A percentile compares a stretch with the other conserved stretches of the same genome.
These are phyloP conservation scores for Manis crassicaudata DNA, from an alignment of 2,797 vertebrate genomes.

Conservation along the genomic window DNA sequence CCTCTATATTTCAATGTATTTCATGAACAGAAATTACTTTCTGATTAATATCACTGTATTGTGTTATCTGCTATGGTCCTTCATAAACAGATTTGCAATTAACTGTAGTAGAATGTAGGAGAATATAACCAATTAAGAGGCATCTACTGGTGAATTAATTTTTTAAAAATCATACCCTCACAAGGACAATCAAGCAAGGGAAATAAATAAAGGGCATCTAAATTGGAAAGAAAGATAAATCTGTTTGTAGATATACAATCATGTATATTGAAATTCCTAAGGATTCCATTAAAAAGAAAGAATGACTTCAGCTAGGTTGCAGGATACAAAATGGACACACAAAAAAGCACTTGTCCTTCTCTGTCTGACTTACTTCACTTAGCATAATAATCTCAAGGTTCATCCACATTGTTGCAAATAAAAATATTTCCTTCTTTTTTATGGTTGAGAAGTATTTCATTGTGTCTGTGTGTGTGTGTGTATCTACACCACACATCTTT, in stretches of 20 bases:
- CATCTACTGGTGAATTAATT: conserved; percentile 24
- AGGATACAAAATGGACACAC: background rate
- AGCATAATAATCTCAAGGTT: background rate
- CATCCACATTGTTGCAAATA: background rate
- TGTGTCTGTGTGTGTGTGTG: background rate
- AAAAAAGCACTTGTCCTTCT: background rate
- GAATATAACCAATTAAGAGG: conserved; percentile 7
- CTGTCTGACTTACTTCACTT: background rate
- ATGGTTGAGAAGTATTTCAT: background rate
- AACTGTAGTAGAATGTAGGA: background rate
- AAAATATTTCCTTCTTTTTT: background rate
- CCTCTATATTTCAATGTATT: background rate
- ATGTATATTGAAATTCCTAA: background rate
- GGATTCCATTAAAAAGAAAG: background rate
- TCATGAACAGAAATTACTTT: background rate
- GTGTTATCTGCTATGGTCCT: background rate
- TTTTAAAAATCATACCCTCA: background rate
- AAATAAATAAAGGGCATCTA: conserved; percentile 11
- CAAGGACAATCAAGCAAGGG: background rate
- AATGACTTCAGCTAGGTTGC: background rate
- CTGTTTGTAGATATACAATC: background rate
- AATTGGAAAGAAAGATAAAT: conserved; percentile 1
- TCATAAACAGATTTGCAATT: conserved; percentile 32
- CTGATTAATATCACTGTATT: background rate
- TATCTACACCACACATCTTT: background rate